phyloP scores from a whole-genome alignment of 1,140 invertebrate genomes.

The Antheraea pernyi region DNA sequence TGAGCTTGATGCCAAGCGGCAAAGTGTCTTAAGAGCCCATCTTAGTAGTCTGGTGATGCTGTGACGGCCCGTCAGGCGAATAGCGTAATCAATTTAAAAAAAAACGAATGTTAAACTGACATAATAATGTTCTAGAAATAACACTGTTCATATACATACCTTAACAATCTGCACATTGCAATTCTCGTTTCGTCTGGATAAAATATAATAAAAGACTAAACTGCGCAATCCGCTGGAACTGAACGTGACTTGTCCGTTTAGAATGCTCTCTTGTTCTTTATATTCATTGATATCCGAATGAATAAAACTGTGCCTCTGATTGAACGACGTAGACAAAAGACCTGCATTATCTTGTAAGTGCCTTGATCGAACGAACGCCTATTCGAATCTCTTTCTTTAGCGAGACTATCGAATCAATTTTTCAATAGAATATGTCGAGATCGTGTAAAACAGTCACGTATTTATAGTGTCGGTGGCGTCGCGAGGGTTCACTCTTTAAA shows the following conservation, averaged over 20 bases:
- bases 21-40: too few relatives aligned
- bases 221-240: not conserved
- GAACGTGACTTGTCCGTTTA: conserved; percentile 5
- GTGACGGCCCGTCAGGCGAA: too few relatives aligned
- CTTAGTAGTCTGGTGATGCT: too few relatives aligned
- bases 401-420: conserved; percentile 41
- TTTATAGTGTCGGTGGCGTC: conserved; percentile 48
- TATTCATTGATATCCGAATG: conserved; percentile 18
- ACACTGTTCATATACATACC: not conserved
- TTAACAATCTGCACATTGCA: not conserved
- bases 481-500: conserved; percentile 36
- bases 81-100: too few relatives aligned
- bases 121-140: too few relatives aligned
- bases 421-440: conserved; percentile 30
- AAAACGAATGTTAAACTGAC: too few relatives aligned
- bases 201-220: not conserved
- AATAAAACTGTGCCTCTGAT: conserved; percentile 34
- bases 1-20: too few relatives aligned
- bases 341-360: conserved; percentile 39
- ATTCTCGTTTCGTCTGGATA: not conserved
- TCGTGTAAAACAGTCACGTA: conserved; percentile 49
- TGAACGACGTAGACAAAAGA: conserved; percentile 47
- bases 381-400: conserved; percentile 54
- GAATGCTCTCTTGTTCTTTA: conserved; percentile 3
- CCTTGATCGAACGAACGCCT: conserved; percentile 45